These are phyloP conservation scores for Sphaeridia pumilis DNA, from an alignment of 2,888 invertebrate genomes.

Conservation along the genomic window DNA sequence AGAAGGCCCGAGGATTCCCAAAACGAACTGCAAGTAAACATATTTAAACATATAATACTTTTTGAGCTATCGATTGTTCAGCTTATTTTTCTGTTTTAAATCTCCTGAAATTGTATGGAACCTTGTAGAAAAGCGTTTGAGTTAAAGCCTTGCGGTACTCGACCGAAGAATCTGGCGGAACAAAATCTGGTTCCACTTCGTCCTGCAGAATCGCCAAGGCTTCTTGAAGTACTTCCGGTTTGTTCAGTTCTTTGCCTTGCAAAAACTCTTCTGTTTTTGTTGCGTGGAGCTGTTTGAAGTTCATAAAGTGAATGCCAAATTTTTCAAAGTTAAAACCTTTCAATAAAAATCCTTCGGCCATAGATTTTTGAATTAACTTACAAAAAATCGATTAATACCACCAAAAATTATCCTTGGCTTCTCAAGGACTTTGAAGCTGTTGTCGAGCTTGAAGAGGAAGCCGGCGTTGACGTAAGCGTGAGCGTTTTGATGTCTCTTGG, in stretches of 20 bases:
- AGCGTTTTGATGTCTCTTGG: conserved; percentile 63
- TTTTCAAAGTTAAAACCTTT: no score
- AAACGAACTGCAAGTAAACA: no score
- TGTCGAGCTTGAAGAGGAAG: conserved; percentile 51
- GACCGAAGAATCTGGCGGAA: conserved; percentile 55
- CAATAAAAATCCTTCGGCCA: no score
- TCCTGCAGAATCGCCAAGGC: conserved; percentile 46
- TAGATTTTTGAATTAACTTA: conserved; percentile 14
- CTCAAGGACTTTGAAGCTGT: conserved; percentile 42
- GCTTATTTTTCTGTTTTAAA: no score
- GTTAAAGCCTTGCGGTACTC: conserved; percentile 59
- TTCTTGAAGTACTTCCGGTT: conserved; percentile 42
- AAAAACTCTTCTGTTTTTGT: conserved; percentile 12
- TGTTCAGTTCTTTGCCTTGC: conserved; percentile 40
- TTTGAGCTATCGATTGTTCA: no score
- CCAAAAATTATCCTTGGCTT: conserved; percentile 40
- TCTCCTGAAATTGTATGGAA: conserved; percentile 45
- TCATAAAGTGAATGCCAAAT: conserved; percentile 26
- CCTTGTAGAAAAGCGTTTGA: conserved; percentile 67
- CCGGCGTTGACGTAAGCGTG: conserved; percentile 48
- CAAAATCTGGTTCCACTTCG: conserved; percentile 54
- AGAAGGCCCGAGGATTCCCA: conserved; percentile 9
- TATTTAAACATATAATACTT: no score
- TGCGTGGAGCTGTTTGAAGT: conserved; percentile 16
- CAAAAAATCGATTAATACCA: conserved; percentile 38